Evolutionary conservation across 2,113 vertebrate species (phyloP).

Genomic region (Narcine bancroftii): DNA sequence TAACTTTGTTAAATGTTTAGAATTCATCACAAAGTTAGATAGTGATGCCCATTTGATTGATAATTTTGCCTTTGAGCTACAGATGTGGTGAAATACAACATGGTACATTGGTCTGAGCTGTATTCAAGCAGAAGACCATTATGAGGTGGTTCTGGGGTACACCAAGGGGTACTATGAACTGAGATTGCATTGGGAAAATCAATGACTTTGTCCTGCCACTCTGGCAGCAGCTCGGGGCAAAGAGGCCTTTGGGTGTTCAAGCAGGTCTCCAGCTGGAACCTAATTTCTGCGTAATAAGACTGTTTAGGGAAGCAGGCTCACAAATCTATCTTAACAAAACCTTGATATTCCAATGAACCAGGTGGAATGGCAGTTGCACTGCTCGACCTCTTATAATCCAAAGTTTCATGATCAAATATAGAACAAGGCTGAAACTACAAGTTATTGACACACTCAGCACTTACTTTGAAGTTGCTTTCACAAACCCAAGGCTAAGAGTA

Average conservation of each 20-base stretch:
- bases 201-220: neutral
- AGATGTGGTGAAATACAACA: neutral
- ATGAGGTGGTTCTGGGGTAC: neutral
- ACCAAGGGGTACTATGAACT: neutral
- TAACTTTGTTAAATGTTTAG: neutral
- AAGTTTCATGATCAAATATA: neutral
- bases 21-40: neutral
- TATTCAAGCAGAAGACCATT: neutral
- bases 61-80: neutral
- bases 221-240: neutral
- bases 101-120: neutral
- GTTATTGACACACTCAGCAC: neutral
- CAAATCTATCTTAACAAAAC: neutral
- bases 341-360: neutral
- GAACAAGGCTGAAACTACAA: neutral
- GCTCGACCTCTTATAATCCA: neutral
- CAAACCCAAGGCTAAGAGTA: neutral
- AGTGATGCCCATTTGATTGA: neutral
- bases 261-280: neutral
- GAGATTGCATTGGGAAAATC: neutral
- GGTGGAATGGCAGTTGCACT: neutral
- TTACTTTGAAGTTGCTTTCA: neutral
- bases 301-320: neutral
- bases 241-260: too few species aligned
- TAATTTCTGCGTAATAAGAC: neutral